Conservation (phyloP, 1,140 invertebrate genomes). For the Drosophila sturtevanti region DNA sequence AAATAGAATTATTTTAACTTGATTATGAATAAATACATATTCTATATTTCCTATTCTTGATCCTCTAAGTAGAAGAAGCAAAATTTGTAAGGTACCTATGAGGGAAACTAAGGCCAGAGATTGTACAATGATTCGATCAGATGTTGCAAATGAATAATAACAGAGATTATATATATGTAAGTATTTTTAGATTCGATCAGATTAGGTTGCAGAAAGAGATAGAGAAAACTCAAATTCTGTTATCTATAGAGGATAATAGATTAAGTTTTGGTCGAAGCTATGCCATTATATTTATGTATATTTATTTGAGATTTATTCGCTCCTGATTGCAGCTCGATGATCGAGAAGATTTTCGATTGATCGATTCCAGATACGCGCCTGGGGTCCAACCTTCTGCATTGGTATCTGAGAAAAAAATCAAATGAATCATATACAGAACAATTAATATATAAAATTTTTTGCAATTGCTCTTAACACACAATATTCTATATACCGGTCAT, state of each 20-base stretch:
- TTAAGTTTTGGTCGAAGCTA: slow-evolving; percentile 40
- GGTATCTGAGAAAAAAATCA: slow-evolving; percentile 83
- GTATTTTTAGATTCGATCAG: neutral
- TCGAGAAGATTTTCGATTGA: slow-evolving; percentile 88
- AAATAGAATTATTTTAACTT: neutral
- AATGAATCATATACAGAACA: slow-evolving; percentile 15
- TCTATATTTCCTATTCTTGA: neutral
- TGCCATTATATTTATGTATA: neutral
- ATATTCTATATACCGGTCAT: slow-evolving; percentile 2
- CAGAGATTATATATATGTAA: neutral
- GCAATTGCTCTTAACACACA: neutral
- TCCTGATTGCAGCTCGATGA: slow-evolving; percentile 85
- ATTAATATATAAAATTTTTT: neutral
- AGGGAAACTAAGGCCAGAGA: slow-evolving; percentile 8
- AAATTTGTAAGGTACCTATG: neutral
- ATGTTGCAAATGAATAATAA: slow-evolving; percentile 1
- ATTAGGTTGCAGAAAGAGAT: neutral
- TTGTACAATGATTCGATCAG: slow-evolving; percentile 18
- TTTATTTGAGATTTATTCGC: slow-evolving; percentile 59
- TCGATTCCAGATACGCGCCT: slow-evolving; percentile 93
- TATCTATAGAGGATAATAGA: slow-evolving; percentile 43
- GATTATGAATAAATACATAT: neutral
- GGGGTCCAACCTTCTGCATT: slow-evolving; percentile 95
- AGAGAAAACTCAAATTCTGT: slow-evolving; percentile 36
- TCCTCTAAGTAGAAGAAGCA: neutral